These are phyloP conservation scores for Lepidurus apus DNA, from an alignment of 1,140 invertebrate species.

Conservation along the genomic window DNA sequence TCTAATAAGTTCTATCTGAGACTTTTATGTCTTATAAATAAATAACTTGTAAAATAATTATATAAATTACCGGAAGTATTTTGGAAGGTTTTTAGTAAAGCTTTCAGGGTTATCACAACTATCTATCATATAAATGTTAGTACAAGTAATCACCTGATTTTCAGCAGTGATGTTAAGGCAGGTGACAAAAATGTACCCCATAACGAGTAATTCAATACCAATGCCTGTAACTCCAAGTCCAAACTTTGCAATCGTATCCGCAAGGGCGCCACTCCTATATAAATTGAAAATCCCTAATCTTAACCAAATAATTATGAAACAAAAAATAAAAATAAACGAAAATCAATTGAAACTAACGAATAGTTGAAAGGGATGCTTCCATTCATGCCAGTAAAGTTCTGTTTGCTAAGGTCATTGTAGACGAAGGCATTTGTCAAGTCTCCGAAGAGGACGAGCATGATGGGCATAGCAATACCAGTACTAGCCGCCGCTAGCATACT, in stretches of 20 bases:
- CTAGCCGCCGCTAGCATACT: slow-evolving; percentile 39
- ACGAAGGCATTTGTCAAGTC: slow-evolving; percentile 42
- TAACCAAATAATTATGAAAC: background rate
- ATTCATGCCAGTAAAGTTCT: slow-evolving; percentile 20
- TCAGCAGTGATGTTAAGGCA: slow-evolving; percentile 61
- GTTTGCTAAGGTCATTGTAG: slow-evolving; percentile 33
- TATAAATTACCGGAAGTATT: background rate
- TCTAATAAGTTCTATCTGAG: too few relatives aligned
- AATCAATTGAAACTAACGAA: background rate
- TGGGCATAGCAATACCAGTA: slow-evolving; percentile 40
- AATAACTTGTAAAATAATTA: too few relatives aligned
- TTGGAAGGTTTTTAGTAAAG: background rate
- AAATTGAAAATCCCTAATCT: background rate
- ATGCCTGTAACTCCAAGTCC: slow-evolving; percentile 55
- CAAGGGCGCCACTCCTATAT: slow-evolving; percentile 38
- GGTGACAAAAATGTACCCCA: slow-evolving; percentile 58
- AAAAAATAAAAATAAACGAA: slow-evolving; percentile 23
- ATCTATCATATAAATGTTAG: background rate
- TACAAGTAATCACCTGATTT: slow-evolving; percentile 52
- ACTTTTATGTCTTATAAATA: too few relatives aligned
- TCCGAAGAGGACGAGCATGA: slow-evolving; percentile 42
- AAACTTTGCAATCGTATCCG: slow-evolving; percentile 50
- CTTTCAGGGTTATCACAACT: background rate
- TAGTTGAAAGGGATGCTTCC: slow-evolving; percentile 31
- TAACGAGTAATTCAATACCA: slow-evolving; percentile 53